Conservation (phyloP, 2,113 vertebrate genomes). For the Brachyhypopomus occidentalis region DNA sequence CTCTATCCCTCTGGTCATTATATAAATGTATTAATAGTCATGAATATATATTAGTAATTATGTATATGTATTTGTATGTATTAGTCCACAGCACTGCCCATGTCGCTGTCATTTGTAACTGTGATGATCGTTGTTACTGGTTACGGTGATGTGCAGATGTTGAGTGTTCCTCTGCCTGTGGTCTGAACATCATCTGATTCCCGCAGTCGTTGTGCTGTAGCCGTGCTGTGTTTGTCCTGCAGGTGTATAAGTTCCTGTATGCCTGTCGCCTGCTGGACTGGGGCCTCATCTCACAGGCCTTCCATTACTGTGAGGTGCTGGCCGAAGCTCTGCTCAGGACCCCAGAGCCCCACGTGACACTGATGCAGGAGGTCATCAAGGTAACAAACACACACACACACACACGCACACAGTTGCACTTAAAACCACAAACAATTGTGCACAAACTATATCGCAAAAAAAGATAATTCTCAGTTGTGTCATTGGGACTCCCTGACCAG, state of each 20-base stretch:
- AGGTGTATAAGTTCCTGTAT: slow-evolving; percentile 91
- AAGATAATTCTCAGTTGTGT: too few species aligned
- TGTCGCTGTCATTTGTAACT: too few species aligned
- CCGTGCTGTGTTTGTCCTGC: slow-evolving; percentile 38
- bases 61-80: too few species aligned
- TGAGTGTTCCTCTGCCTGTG: neutral
- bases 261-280: slow-evolving; percentile 84
- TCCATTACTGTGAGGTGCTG: slow-evolving; percentile 88
- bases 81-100: too few species aligned
- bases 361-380: slow-evolving; percentile 81
- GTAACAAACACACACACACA: slow-evolving; percentile 63
- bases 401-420: slow-evolving; percentile 1
- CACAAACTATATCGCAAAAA: neutral
- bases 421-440: neutral
- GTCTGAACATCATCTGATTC: neutral
- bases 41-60: too few species aligned
- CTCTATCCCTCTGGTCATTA: neutral
- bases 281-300: slow-evolving; percentile 81
- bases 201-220: neutral
- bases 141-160: neutral
- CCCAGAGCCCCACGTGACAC: slow-evolving; percentile 57
- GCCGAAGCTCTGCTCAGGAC: slow-evolving; percentile 67
- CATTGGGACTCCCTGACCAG: too few species aligned
- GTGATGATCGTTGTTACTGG: too few species aligned
- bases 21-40: neutral